These are phyloP conservation scores for Larimichthys crocea DNA, from an alignment of 2,113 vertebrate species.

Conservation along the genomic window DNA sequence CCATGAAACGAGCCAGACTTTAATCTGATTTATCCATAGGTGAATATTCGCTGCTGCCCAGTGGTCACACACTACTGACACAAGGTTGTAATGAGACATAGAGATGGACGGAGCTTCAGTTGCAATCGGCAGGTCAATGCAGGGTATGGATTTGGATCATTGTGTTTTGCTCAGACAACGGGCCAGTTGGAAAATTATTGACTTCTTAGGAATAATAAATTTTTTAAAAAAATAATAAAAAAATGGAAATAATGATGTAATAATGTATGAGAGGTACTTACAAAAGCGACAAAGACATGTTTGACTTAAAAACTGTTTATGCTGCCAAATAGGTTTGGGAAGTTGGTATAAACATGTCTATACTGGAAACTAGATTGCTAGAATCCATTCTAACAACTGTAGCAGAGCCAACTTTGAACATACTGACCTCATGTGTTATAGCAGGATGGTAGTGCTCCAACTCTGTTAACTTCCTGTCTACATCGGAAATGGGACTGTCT, in stretches of 20 bases:
- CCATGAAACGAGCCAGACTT: slow-evolving; percentile 35
- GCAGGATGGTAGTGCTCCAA: neutral
- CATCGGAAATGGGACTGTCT: too few relatives aligned
- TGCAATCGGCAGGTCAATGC: slow-evolving; percentile 6
- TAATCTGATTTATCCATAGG: slow-evolving; percentile 49
- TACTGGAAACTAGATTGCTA: neutral
- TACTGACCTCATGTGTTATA: neutral
- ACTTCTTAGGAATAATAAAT: neutral
- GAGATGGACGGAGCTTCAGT: slow-evolving; percentile 6
- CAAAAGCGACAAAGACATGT: neutral
- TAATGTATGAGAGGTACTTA: neutral
- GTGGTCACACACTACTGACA: slow-evolving; percentile 13
- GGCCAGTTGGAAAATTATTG: neutral
- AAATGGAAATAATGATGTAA: neutral
- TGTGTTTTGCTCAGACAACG: neutral
- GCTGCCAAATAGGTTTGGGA: neutral
- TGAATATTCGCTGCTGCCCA: slow-evolving; percentile 38
- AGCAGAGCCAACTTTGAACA: neutral
- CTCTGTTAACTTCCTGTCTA: too few relatives aligned
- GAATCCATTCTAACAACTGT: too few relatives aligned
- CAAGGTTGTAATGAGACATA: slow-evolving; percentile 16
- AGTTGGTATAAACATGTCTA: neutral
- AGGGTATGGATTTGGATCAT: slow-evolving; percentile 13
- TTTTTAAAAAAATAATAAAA: too few relatives aligned
- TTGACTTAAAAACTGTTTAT: neutral